These are phyloP conservation scores for Hyppa rectilinea DNA, from an alignment of 2,888 invertebrate species.

Conservation along the genomic window DNA sequence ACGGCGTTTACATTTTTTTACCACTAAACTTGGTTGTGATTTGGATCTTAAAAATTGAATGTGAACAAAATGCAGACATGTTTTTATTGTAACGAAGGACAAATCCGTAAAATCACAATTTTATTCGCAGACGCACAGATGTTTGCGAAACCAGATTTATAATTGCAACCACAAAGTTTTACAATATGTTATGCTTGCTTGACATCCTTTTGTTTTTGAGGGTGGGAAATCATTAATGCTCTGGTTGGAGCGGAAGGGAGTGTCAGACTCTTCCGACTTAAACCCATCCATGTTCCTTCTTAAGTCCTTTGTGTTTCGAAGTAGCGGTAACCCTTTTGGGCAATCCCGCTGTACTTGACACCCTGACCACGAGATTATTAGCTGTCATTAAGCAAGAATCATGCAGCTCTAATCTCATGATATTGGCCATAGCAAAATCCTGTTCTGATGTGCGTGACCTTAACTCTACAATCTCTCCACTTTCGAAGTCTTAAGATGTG, in stretches of 20 bases:
- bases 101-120: slow-evolving; percentile 34
- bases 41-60: neutral
- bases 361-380: neutral
- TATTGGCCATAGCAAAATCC: neutral
- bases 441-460: neutral
- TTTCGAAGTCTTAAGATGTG: slow-evolving; percentile 8
- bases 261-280: no score
- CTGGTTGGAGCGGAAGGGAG: no score
- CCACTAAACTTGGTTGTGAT: neutral
- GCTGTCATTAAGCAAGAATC: slow-evolving; percentile 8
- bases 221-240: no score
- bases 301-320: no score
- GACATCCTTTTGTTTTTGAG: no score
- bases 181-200: slow-evolving; percentile 8
- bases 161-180: slow-evolving; percentile 3
- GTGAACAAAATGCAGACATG: slow-evolving; percentile 1
- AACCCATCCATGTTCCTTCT: no score
- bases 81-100: slow-evolving; percentile 13
- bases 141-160: slow-evolving; percentile 10
- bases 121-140: slow-evolving; percentile 12
- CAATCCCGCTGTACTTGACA: no score
- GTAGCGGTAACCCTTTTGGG: no score
- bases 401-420: neutral
- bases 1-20: no score
- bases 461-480: neutral